phyloP scores from a whole-genome alignment of 2,797 vertebrate species.

The Scleropages formosus region DNA sequence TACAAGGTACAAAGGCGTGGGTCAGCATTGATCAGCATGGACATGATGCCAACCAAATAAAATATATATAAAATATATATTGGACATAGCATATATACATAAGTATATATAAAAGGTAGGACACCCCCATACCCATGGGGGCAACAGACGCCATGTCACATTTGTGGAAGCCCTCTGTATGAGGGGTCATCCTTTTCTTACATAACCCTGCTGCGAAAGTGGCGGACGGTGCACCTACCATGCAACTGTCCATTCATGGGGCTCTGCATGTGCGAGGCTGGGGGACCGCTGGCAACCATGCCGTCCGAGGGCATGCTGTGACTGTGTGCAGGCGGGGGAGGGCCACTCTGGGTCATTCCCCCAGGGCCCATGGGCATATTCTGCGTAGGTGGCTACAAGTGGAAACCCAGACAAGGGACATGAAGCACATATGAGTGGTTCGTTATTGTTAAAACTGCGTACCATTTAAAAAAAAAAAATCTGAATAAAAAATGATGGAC shows the following conservation, averaged over 20 bases:
- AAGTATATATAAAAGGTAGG: no score
- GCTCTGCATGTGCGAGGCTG: conserved; percentile 95
- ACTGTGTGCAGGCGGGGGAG: conserved; percentile 85
- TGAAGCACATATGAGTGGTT: background rate
- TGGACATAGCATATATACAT: no score
- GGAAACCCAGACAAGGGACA: conserved; percentile 27
- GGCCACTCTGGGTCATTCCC: conserved; percentile 91
- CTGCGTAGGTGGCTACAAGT: conserved; percentile 90
- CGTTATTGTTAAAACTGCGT: background rate
- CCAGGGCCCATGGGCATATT: conserved; percentile 96
- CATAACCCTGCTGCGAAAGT: conserved; percentile 75
- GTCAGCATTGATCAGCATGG: no score
- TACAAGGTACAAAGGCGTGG: no score
- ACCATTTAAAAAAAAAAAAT: background rate
- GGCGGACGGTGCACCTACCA: conserved; percentile 73
- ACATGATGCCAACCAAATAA: no score
- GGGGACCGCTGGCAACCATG: conserved; percentile 89
- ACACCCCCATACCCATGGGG: no score
- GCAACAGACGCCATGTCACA: background rate
- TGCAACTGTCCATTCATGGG: conserved; percentile 99
- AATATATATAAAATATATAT: no score
- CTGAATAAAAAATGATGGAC: conserved; percentile 6
- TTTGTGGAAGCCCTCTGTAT: conserved; percentile 76
- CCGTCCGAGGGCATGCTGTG: conserved; percentile 95
- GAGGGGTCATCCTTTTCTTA: no score